Base-by-base conservation (phyloP, 2,888 invertebrate genomes). In the Spatulosminthurus flaviceps region DNA sequence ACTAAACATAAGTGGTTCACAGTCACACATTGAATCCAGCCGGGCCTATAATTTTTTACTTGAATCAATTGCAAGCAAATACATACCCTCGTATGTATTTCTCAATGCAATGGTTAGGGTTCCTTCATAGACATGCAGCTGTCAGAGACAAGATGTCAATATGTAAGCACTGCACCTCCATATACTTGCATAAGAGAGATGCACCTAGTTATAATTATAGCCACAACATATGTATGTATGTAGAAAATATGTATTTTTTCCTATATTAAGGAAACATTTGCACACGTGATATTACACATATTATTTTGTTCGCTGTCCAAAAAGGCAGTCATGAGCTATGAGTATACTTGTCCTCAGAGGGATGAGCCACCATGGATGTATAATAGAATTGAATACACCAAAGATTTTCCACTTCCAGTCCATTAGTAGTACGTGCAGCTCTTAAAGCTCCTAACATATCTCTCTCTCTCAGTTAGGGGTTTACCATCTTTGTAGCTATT, bases 381-480 rank as follows among this genome's bases (percentile, higher is more conserved):
- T 19, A 5, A 9, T 16, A 2, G 51, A 11, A 51, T 19, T 24
- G 11, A 42, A 24, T 43, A 71, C 21, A 71, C 71, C 29, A 71
- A 42, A 71, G 43, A 21, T 43, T 71, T 72, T 78, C 72, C 41
- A 72, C 66, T 73, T 66, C n/a, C 60, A 61, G 73, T 73, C 70
- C 73, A 78, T 78, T 78, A 80, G 73, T 78, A 70, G 73, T 78
- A 70, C 74, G 74, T 78, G 78, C 74, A 75, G 78, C 71, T 73
- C 75, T 78, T 41, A 26, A 61, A 75, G 60, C 80, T 80, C 80
- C 74, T 74, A n/a, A n/a, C n/a, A n/a, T n/a, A n/a, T n/a, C n/a
- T n/a, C 75, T 75, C 78, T 78, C 42, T 78, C 78, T 78, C 80
- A 67, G 80, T 43, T 21, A 75, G 80, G 78, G 80, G 74, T 34